Evolutionary conservation across 1,140 invertebrate species (phyloP), one percentile per base, ranked within the genome.

Genomic region (Philotrypesis tridentata): DNA sequence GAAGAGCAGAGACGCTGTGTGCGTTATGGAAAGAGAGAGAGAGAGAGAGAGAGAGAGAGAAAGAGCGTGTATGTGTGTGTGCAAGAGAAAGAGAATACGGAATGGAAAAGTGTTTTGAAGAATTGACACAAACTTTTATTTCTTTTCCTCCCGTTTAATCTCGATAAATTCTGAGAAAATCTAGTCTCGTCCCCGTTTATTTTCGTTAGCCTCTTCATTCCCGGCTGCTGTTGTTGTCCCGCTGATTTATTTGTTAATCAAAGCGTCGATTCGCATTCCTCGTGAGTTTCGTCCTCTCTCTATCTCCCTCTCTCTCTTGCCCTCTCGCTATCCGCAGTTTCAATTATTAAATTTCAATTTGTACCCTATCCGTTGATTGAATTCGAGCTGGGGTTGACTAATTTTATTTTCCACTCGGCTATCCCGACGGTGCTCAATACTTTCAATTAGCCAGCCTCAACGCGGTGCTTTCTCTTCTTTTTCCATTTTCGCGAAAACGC

Each of bases 61-160:
- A 25, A 14, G 65, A 37, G 4, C 14, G 60, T 61, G 12, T 23
- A 61, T 23, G 5, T 17, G 3, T 12, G 17, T 61, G 12, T 61
- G 17, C 3, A 17, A 12, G 14, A 4, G 21, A 43, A 23, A 67
- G 17, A 21, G 68, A 72, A 67, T 31, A 40, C 12, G 23, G 29
- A 55, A 81, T 63, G 33, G 73, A 76, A 82, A 82, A 71, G 43
- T 71, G 37, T 71, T 82, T 77, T 72, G 82, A 63, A 23, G 61
- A 79, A 82, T 55, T n/a, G 48, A 61, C 73, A 82, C n/a, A 73
- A 74, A 82, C 27, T 73, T 80, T 80, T 73, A 73, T 80, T 63
- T 80, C 31, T 43, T 79, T 61, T n/a, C 23, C 14, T 61, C 12
- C 60, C 33, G 37, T 63, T 73, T 80, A 73, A 63, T 73, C 29